These are phyloP conservation scores for Sitodiplosis mosellana DNA, from an alignment of 1,140 invertebrate species.

Conservation along the genomic window DNA sequence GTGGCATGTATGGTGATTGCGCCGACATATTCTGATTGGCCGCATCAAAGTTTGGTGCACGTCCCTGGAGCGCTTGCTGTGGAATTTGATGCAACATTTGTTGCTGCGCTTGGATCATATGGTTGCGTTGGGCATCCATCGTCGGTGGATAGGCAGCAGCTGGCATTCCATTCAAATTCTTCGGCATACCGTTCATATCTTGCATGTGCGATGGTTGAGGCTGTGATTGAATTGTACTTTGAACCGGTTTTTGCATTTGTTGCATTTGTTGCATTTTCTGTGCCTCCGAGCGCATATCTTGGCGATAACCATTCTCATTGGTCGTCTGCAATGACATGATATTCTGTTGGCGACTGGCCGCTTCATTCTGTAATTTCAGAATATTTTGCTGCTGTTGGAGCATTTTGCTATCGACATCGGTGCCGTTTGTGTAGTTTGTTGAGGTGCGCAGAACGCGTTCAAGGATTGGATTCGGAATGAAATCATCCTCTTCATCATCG, in stretches of 20 bases:
- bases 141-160: not conserved
- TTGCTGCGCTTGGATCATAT: not conserved
- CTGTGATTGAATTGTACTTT: not conserved
- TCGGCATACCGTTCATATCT: not conserved
- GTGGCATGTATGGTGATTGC: not conserved
- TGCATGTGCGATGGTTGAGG: not conserved
- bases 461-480: slow-evolving; percentile 78
- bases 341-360: slow-evolving; percentile 7
- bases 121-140: not conserved
- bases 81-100: not conserved
- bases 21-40: too few relatives aligned
- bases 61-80: not conserved
- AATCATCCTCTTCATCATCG: slow-evolving; percentile 75
- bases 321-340: not conserved
- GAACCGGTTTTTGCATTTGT: not conserved
- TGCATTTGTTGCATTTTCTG: slow-evolving; percentile 4
- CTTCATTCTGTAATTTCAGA: slow-evolving; percentile 28
- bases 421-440: slow-evolving; percentile 28
- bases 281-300: not conserved
- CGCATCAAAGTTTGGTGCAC: too few relatives aligned
- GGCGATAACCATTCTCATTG: slow-evolving; percentile 5
- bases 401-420: slow-evolving; percentile 26
- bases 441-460: slow-evolving; percentile 69
- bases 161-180: not conserved
- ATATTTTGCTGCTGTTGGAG: slow-evolving; percentile 33